Evolutionary conservation across 2,797 vertebrate genomes (phyloP), one percentile per base, ranked within the genome.

Genomic region (Lutjanus argentimaculatus): DNA sequence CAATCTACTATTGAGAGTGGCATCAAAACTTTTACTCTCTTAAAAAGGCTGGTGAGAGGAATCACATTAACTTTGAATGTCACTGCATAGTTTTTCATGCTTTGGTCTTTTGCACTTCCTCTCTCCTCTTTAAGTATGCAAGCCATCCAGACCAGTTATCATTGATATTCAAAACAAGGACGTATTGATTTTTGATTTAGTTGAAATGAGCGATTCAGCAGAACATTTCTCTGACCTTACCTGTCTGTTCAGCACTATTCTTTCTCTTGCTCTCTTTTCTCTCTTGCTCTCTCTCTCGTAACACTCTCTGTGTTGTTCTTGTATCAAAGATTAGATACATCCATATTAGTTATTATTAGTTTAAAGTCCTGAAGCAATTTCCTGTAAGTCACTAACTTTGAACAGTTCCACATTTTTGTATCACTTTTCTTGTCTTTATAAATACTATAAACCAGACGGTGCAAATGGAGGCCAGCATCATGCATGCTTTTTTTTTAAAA

Each of bases 111-210:
- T 75, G 56, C 36, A 67, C 52, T 71, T 67, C 55, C 25, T 22
- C 22, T 58, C 56, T n/a, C 71, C 74, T 84, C 53, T 82, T 85
- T 88, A 79, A 45, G 61, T 68, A 88, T 90, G 72, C 87, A 83
- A 70, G 70, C 66, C 75, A 78, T 68, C 69, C 19, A 1, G 65
- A 80, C 43, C 68, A 76, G 82, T 88, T 92, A 87, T 88, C 90
- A 88, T 89, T 91, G 72, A 88, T 90, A 91, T 92, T 92, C 88
- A 90, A 90, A 91, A 90, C 82, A 91, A 91, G 88, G 89, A 77
- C 87, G 55, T 80, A 92, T 92, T 87, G 90, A 94, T 93, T 91
- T 92, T 88, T 92, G 75, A 90, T 92, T 92, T 79, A 80, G 84
- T 77, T 70, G 51, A 88, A 90, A 87, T 77, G 52, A 89, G 78